Evolutionary conservation across 2,113 vertebrate species (phyloP), one percentile per base, ranked within the genome.

Genomic region (Eleginops maclovinus): DNA sequence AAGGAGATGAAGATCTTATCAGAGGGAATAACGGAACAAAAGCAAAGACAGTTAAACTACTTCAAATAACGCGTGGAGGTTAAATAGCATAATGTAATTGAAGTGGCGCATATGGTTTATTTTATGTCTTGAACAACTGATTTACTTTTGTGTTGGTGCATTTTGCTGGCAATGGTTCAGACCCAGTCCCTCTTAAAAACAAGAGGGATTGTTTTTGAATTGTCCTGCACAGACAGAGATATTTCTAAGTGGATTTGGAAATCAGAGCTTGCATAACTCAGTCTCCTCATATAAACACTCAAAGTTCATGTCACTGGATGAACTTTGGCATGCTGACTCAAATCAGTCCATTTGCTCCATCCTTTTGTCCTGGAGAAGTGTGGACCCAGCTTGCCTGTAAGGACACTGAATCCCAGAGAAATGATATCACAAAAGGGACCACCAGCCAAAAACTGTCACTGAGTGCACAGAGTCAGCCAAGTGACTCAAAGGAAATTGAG

Each of bases 341-440:
- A 67, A 11, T 21, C 4, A 28, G 56, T 60, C 71, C 61, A 58
- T n/a, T 3, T 62, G 65, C 16, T 19, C 6, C 40, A 8, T 60
- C 28, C 10, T 55, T 17, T 17, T 61, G 64, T 28, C 14, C 59
- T 73, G 17, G 22, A 76, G 22, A 13, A 22, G 21, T 49, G 65
- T 36, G 26, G 58, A 66, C 6, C 9, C 63, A 24, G 55, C 61
- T 6, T 19, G 17, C 70, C 61, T 63, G 54, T 56, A 87, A 54
- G n/a, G 67, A 73, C 72, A 63, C 26, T 26, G 36, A 85, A 68
- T 77, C 69, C 68, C 59, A 50, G 10, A 65, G 16, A 16, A 11
- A 62, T 72, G 70, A 78, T 36, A 63, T 78, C 77, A 78, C 17
- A 12, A 44, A n/a, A 26, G 65, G 31, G 55, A 47, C 16, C 14